Evolutionary conservation across 2,797 vertebrate genomes (phyloP).

Genomic region (Epinephelus malabaricus): DNA sequence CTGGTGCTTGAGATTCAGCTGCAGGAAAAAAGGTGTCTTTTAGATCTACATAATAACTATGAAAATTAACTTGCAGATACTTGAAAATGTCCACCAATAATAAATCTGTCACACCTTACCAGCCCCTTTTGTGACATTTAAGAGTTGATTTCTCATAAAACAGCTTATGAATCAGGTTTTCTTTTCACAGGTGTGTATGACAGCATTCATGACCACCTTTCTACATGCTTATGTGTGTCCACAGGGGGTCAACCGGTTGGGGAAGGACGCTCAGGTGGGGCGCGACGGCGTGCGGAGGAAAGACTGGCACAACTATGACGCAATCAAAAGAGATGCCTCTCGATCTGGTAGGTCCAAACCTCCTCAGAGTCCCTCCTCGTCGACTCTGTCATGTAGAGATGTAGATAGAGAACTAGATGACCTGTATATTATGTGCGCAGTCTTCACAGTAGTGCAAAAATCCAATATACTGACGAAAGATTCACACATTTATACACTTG

Average conservation of each 20-base stretch:
- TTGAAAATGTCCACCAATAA: not conserved
- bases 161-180: no score
- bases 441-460: not conserved
- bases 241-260: constrained; percentile 86
- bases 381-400: not conserved
- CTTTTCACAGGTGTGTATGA: not conserved
- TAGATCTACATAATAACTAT: not conserved
- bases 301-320: constrained; percentile 95
- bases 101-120: not conserved
- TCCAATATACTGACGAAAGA: not conserved
- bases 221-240: constrained; percentile 24
- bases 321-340: constrained; percentile 89
- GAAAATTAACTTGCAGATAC: not conserved
- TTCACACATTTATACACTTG: not conserved
- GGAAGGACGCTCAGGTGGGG: constrained; percentile 81
- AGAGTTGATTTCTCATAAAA: no score
- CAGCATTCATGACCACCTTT: not conserved
- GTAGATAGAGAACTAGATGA: not conserved
- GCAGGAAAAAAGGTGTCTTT: not conserved
- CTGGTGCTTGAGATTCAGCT: not conserved
- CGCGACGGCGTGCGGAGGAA: constrained; percentile 83
- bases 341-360: constrained; percentile 85
- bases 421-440: not conserved
- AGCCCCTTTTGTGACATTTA: no score
- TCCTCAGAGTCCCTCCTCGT: not conserved